phyloP scores from a whole-genome alignment of 2,797 vertebrate species.

The Buphagus erythrorhynchus region DNA sequence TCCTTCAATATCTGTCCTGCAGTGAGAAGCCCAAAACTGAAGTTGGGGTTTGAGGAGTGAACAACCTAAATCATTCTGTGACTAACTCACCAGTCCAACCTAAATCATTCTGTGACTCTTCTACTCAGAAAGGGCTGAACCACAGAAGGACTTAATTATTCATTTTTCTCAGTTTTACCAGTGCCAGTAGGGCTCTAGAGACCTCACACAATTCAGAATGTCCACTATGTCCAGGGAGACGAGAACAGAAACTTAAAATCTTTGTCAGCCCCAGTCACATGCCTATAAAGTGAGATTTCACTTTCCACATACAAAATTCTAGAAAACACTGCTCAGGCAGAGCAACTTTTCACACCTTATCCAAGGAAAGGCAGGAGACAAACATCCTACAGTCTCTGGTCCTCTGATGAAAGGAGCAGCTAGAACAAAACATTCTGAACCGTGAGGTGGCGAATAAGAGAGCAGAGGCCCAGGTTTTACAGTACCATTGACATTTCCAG shows the following conservation, averaged over 20 bases:
- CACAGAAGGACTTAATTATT: not conserved
- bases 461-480: not conserved
- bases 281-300: not conserved
- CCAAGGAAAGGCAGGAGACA: not conserved
- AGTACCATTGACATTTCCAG: not conserved
- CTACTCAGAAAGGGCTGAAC: not conserved
- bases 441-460: not conserved
- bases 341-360: not conserved
- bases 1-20: not conserved
- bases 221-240: accelerated
- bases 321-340: not conserved
- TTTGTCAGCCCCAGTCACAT: not conserved
- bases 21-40: not conserved
- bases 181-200: not conserved
- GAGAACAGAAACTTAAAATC: not conserved
- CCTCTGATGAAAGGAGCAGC: not conserved
- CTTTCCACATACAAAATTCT: not conserved
- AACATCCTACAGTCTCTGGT: not conserved
- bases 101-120: not conserved
- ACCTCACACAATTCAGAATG: not conserved
- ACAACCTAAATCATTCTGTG: not conserved
- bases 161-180: not conserved
- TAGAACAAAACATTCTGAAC: not conserved
- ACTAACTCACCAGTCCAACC: not conserved
- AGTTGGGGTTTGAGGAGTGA: not conserved